Conservation (phyloP, 2,113 vertebrate genomes). For the Antechinus stuartii region DNA sequence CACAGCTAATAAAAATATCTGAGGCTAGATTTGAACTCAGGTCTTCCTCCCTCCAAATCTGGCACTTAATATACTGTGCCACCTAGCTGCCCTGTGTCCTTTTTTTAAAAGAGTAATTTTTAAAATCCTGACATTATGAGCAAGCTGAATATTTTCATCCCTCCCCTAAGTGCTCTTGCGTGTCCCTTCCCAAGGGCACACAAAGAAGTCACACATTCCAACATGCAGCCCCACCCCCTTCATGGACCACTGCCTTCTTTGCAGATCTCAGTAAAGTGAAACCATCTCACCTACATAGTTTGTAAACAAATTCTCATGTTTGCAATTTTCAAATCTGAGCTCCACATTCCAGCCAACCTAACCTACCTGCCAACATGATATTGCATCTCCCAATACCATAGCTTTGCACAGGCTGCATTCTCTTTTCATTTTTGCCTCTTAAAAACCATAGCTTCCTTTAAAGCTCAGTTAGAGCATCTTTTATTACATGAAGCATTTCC, state of each 20-base stretch:
- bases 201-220: not conserved
- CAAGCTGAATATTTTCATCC: not conserved
- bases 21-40: no score
- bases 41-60: not conserved
- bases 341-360: not conserved
- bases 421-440: not conserved
- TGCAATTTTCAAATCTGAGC: not conserved
- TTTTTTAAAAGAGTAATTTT: not conserved
- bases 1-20: not conserved
- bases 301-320: not conserved
- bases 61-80: not conserved
- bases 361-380: not conserved
- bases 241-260: not conserved
- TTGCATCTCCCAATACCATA: not conserved
- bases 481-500: not conserved
- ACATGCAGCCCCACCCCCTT: not conserved
- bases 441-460: not conserved
- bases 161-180: not conserved
- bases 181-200: not conserved
- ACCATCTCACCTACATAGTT: not conserved
- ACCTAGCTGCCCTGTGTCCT: not conserved
- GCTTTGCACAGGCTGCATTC: not conserved
- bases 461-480: not conserved
- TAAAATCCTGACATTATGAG: not conserved
- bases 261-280: not conserved